Evolutionary conservation across 2,113 vertebrate genomes (phyloP), one percentile per base, ranked within the genome.

Genomic region (Eulemur macaco): DNA sequence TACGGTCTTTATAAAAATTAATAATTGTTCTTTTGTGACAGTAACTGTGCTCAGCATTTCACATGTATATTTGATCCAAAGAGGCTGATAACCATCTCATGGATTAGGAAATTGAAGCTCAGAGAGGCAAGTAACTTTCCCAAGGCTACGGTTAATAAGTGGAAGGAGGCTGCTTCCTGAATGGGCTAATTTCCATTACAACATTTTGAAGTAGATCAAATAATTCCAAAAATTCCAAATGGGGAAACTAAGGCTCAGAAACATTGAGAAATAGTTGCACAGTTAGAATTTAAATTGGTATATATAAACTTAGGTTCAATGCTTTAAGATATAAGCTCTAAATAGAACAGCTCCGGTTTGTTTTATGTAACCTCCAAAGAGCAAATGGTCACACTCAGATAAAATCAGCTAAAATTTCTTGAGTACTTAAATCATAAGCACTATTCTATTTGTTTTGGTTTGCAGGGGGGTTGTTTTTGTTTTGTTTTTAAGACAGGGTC

Each of bases 171-270:
- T 45, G 27, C 56, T 93, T 96, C 50, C 37, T 86, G 81, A 95
- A 80, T 80, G 25, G 21, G 8, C 3, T 54, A 50, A 86, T 81
- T 91, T 91, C 73, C 12, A 82, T 58, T 45, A 20, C n/a, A 83
- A 63, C 6, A 78, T 63, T 80, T 71, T 68, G 12, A 96, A 94
- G 56, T 63, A 71, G 15, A 37, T 95, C 91, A 71, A 78, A 86
- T 82, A 76, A 93, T 85, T 94, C 37, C 45, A n/a, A 37, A 63
- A 74, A n/a, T 89, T 85, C 87, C 80, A 95, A 86, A 45, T 73
- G 23, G 29, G 29, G 60, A 94, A 91, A 91, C 58, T 54, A 81
- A 76, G 37, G 17, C 39, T 93, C 85, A 95, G 84, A 54, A 94
- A 89, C 29, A 74, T 4, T 64, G 50, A 87, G 29, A 92, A 86